Percentiles rank a stretch among this genome's conserved stretches.
phyloP scores from a whole-genome alignment of 2,113 vertebrate genomes.

The Pseudorhombus dupliciocellatus region DNA sequence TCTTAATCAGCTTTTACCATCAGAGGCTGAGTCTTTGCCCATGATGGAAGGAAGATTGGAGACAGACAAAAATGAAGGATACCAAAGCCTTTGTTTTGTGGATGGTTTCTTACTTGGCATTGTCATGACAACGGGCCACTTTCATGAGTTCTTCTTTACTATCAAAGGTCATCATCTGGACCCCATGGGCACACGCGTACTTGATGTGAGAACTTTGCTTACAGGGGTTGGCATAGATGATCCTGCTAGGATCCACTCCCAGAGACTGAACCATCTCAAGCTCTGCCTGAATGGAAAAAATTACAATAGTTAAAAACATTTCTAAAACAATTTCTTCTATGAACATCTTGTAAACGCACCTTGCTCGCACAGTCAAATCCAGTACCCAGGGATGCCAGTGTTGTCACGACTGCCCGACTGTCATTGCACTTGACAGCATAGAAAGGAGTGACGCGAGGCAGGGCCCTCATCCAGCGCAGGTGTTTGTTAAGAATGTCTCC shows the following conservation, averaged over 20 bases:
- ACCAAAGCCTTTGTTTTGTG: neutral
- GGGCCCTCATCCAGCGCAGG: conserved; percentile 88
- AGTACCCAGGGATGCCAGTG: conserved; percentile 88
- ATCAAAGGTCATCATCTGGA: conserved; percentile 99
- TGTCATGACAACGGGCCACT: conserved; percentile 91
- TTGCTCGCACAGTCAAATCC: conserved; percentile 99
- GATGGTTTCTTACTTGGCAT: conserved; percentile 88
- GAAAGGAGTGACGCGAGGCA: conserved; percentile 92
- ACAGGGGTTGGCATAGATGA: conserved; percentile 98
- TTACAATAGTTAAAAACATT: conserved; percentile 10
- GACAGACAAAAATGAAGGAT: neutral
- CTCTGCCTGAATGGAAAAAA: conserved; percentile 83
- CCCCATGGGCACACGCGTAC: conserved; percentile 91
- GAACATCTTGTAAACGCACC: conserved; percentile 73
- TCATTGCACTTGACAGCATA: conserved; percentile 98
- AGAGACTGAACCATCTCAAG: conserved; percentile 94
- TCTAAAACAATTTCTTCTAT: neutral
- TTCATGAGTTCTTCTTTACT: conserved; percentile 97
- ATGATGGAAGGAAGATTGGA: conserved; percentile 65
- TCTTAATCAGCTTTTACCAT: conserved; percentile 72
- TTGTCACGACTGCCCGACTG: conserved; percentile 88
- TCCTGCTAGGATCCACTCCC: conserved; percentile 89
- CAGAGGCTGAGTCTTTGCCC: conserved; percentile 88
- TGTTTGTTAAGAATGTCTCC: conserved; percentile 96
- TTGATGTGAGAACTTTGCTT: conserved; percentile 99